Conservation (phyloP, 1,140 invertebrate species). For the Saxidomus purpurata region DNA sequence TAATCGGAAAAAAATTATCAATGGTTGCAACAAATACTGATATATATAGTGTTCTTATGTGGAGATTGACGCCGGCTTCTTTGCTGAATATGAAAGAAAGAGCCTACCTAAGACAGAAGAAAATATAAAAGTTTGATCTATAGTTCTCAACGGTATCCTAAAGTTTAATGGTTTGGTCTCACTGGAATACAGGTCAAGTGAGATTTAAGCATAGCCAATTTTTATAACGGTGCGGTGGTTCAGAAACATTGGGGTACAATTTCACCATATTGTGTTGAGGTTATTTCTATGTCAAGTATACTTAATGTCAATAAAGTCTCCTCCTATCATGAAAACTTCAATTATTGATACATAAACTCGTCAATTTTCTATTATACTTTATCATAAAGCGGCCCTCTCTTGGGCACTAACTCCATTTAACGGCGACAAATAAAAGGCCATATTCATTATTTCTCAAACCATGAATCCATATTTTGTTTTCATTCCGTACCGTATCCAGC, state of each 20-base stretch:
- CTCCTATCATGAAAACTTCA: constrained; percentile 58
- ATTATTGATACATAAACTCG: constrained; percentile 57
- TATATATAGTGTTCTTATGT: too few species aligned
- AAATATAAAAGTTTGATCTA: too few species aligned
- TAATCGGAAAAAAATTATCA: not conserved
- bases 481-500: constrained; percentile 45
- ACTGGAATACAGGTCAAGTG: too few species aligned
- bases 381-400: constrained; percentile 43
- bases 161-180: too few species aligned
- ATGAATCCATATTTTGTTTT: constrained; percentile 70
- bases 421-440: constrained; percentile 64
- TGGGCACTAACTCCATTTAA: constrained; percentile 55
- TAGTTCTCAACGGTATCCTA: too few species aligned
- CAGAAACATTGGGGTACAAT: not conserved
- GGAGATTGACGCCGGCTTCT: too few species aligned
- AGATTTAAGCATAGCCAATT: too few species aligned
- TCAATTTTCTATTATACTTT: constrained; percentile 53
- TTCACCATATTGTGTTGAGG: constrained; percentile 4
- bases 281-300: constrained; percentile 27
- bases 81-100: too few species aligned
- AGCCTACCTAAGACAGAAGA: too few species aligned
- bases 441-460: constrained; percentile 57
- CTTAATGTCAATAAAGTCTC: constrained; percentile 39
- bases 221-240: not conserved
- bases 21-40: too few species aligned